Percentiles rank a stretch among this genome's conserved stretches.
phyloP scores from a whole-genome alignment of 2,888 invertebrate species.

The Chalcosyrphus nemorum region DNA sequence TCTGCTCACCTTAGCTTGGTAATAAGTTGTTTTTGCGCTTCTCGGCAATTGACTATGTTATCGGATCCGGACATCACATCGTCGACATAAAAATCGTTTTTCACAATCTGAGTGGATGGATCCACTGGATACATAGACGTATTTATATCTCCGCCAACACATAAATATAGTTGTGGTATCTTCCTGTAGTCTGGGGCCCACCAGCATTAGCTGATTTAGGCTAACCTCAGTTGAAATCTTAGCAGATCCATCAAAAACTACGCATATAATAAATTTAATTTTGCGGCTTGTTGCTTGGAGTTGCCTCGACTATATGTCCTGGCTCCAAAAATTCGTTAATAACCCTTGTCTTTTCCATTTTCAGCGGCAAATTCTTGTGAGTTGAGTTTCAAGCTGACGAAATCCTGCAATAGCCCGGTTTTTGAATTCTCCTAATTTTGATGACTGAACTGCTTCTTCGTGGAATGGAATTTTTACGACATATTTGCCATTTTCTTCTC shows the following conservation, averaged over 20 bases:
- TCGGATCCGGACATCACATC: slow-evolving; percentile 7
- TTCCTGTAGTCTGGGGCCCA: slow-evolving; percentile 18
- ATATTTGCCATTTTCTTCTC: background rate
- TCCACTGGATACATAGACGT: slow-evolving; percentile 13
- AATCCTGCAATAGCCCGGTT: background rate
- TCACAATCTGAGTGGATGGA: slow-evolving; percentile 7
- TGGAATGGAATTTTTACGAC: slow-evolving; percentile 4
- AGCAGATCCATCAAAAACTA: background rate
- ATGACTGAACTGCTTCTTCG: background rate
- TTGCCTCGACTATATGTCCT: background rate
- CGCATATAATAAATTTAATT: background rate
- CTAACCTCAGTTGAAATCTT: background rate
- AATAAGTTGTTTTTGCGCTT: too few species aligned
- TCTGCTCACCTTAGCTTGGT: background rate
- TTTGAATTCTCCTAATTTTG: background rate
- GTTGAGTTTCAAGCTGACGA: background rate
- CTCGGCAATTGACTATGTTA: too few species aligned
- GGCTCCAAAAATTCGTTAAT: background rate
- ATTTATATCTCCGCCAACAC: slow-evolving; percentile 5
- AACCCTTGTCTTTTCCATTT: background rate
- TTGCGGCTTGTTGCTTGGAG: background rate
- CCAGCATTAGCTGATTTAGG: slow-evolving; percentile 2
- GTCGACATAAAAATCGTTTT: slow-evolving; percentile 21
- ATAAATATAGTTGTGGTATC: slow-evolving; percentile 21
- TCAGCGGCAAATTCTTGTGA: background rate